phyloP scores from a whole-genome alignment of 2,797 vertebrate species.

The Megaceryle alcyon region DNA sequence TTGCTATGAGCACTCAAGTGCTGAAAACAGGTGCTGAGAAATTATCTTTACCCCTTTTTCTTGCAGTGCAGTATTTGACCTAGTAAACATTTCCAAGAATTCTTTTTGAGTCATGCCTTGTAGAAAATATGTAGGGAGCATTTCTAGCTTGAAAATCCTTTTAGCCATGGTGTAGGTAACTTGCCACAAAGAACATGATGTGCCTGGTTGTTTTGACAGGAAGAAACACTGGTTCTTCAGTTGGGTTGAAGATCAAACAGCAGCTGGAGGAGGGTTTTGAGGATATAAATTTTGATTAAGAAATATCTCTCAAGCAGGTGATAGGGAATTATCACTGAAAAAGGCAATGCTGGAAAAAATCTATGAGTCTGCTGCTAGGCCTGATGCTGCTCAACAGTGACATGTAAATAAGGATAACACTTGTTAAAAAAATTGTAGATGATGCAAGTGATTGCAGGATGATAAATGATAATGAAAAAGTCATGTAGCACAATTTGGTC shows the following conservation, averaged over 20 bases:
- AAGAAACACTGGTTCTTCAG: neutral
- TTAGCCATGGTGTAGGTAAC: neutral
- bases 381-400: neutral
- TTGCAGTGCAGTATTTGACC: neutral
- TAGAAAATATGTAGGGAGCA: neutral
- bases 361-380: neutral
- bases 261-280: neutral
- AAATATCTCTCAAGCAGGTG: neutral
- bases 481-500: neutral
- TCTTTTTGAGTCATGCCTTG: neutral
- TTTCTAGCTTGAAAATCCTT: neutral
- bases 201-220: neutral
- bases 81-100: neutral
- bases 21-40: neutral
- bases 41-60: neutral
- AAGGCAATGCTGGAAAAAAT: neutral
- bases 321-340: neutral
- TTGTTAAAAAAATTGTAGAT: neutral
- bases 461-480: neutral
- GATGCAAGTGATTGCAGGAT: neutral
- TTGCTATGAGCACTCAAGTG: neutral
- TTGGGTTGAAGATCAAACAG: neutral
- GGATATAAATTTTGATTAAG: neutral
- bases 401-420: neutral
- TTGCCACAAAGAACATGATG: neutral